Conservation (phyloP, 2,113 vertebrate genomes). For the Plotosus lineatus region DNA sequence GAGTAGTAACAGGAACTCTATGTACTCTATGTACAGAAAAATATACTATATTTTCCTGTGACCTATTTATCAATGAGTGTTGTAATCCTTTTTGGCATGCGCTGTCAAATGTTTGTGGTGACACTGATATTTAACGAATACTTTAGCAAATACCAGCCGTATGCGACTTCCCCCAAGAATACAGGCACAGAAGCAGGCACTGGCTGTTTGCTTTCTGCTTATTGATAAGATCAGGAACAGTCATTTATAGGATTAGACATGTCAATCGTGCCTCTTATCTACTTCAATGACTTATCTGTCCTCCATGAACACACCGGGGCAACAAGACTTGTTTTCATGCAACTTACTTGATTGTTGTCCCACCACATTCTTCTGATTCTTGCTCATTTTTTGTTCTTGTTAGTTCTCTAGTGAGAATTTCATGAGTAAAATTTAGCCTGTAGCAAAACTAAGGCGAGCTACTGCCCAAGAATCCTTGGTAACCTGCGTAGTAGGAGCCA, state of each 20-base stretch:
- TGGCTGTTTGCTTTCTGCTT: constrained; percentile 8
- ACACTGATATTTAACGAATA: too few relatives aligned
- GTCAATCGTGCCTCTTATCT: constrained; percentile 58
- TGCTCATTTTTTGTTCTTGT: constrained; percentile 17
- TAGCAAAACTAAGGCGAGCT: neutral
- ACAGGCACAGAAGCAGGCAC: neutral
- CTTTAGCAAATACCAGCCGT: neutral
- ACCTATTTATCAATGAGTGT: neutral
- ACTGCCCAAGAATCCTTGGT: constrained; percentile 3
- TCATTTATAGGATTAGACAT: constrained; percentile 61
- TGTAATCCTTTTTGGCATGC: neutral
- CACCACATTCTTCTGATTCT: constrained; percentile 61
- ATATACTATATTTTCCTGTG: neutral
- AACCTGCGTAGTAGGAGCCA: neutral
- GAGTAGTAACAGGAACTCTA: too few relatives aligned
- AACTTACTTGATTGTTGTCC: constrained; percentile 57
- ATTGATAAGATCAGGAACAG: constrained; percentile 62
- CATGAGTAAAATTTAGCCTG: neutral
- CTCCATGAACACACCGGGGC: neutral
- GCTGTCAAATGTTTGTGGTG: neutral
- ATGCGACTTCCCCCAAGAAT: neutral
- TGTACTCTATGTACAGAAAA: too few relatives aligned
- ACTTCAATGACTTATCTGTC: constrained; percentile 50
- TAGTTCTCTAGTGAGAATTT: neutral
- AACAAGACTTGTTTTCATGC: constrained; percentile 48